Evolutionary conservation across 2,113 vertebrate genomes (phyloP).

Genomic region (Dasyornis broadbenti): DNA sequence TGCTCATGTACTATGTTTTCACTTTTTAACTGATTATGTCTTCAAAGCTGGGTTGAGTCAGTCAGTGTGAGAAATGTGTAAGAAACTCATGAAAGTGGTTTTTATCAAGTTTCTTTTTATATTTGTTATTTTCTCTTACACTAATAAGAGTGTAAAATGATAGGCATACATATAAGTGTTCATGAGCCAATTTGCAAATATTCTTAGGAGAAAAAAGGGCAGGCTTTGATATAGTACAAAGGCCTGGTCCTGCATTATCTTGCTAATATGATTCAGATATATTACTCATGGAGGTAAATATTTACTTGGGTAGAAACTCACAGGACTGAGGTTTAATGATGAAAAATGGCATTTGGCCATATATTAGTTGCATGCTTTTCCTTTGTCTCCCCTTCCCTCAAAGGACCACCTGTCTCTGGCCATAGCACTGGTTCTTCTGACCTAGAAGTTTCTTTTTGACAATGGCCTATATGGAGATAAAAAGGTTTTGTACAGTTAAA

Average conservation of each 20-base stretch:
- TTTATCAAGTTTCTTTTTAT: neutral
- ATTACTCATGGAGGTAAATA: neutral
- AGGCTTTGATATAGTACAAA: neutral
- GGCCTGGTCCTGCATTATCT: neutral
- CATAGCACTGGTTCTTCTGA: neutral
- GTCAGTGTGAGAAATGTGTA: neutral
- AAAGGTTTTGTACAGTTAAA: neutral
- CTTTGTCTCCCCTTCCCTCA: accelerated
- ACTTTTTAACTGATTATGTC: neutral
- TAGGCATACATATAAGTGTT: neutral
- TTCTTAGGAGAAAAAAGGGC: neutral
- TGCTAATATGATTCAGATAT: neutral
- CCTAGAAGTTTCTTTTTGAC: neutral
- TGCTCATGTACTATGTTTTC: neutral
- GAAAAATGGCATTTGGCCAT: neutral
- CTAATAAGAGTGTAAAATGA: neutral
- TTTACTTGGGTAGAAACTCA: neutral
- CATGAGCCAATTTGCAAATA: neutral
- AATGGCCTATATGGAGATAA: neutral
- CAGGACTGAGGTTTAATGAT: neutral
- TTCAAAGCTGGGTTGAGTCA: neutral
- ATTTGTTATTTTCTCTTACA: neutral
- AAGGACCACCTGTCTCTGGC: neutral
- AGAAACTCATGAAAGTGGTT: neutral
- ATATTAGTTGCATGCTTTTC: neutral